Conservation (phyloP, 2,888 invertebrate species). For the Polylopha cassiicola region DNA sequence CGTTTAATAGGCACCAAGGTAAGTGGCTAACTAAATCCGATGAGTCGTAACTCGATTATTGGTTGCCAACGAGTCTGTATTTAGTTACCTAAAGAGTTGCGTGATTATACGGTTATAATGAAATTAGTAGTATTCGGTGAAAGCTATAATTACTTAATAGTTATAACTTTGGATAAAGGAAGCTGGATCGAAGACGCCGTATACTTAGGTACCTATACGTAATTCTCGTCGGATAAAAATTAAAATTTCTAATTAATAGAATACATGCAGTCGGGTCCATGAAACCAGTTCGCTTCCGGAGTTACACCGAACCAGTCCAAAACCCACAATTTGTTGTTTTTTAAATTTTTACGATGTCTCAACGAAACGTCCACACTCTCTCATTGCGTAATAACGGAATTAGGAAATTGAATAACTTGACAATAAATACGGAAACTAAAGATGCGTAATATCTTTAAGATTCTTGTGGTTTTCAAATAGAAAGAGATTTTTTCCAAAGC, state of each 20-base stretch:
- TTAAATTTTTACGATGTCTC: constrained; percentile 38
- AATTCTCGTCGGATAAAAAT: constrained; percentile 62
- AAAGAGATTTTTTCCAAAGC: too few relatives aligned
- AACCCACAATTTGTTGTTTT: constrained; percentile 49
- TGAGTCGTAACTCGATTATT: constrained; percentile 24
- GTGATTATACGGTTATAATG: constrained; percentile 57
- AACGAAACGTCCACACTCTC: constrained; percentile 31
- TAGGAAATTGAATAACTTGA: constrained; percentile 30
- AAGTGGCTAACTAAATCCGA: constrained; percentile 20
- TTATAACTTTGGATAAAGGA: constrained; percentile 52
- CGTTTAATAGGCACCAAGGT: too few relatives aligned
- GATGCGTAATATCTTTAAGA: too few relatives aligned
- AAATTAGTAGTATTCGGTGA: constrained; percentile 59
- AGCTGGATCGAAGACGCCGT: constrained; percentile 40
- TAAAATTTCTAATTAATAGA: constrained; percentile 60
- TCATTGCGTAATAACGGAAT: constrained; percentile 34
- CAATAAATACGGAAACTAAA: constrained; percentile 14
- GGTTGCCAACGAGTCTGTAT: constrained; percentile 27
- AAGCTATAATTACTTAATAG: constrained; percentile 62
- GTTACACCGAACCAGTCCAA: constrained; percentile 63
- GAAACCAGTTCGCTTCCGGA: constrained; percentile 73
- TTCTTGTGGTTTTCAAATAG: too few relatives aligned
- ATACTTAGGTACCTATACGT: constrained; percentile 31
- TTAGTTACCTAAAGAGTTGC: constrained; percentile 63
- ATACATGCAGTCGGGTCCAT: constrained; percentile 48